Conservation (phyloP, 2,888 invertebrate genomes). For the Dryadula phaetusa region DNA sequence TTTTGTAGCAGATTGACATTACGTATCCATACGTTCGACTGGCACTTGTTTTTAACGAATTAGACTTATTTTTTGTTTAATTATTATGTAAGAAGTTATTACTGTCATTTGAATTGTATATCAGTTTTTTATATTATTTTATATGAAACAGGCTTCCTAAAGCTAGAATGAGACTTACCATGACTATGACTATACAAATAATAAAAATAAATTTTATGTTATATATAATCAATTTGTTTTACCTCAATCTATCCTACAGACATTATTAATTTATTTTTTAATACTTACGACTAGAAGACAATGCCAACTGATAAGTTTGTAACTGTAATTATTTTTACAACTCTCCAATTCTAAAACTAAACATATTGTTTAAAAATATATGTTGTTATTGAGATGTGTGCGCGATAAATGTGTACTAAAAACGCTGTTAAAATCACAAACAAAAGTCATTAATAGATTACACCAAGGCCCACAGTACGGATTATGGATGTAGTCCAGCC, state of each 20-base stretch:
- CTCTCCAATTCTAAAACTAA: conserved; percentile 15
- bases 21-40: background rate
- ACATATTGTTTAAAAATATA: conserved; percentile 12
- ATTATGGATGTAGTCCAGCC: conserved; percentile 26
- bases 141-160: background rate
- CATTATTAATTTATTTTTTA: no score
- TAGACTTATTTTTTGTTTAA: background rate
- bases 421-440: conserved; percentile 25
- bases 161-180: no score
- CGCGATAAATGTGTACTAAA: conserved; percentile 3
- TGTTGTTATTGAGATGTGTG: no score
- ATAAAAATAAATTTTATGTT: no score
- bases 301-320: no score
- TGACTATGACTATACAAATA: no score
- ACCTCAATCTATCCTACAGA: no score
- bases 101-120: background rate
- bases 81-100: background rate
- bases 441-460: conserved; percentile 31
- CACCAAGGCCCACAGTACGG: conserved; percentile 28
- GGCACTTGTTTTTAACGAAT: background rate
- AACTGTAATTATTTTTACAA: no score
- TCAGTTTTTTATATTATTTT: background rate
- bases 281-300: no score
- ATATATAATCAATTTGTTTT: no score
- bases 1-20: background rate